phyloP scores from a whole-genome alignment of 2,797 vertebrate species.

The Siniperca obscura region DNA sequence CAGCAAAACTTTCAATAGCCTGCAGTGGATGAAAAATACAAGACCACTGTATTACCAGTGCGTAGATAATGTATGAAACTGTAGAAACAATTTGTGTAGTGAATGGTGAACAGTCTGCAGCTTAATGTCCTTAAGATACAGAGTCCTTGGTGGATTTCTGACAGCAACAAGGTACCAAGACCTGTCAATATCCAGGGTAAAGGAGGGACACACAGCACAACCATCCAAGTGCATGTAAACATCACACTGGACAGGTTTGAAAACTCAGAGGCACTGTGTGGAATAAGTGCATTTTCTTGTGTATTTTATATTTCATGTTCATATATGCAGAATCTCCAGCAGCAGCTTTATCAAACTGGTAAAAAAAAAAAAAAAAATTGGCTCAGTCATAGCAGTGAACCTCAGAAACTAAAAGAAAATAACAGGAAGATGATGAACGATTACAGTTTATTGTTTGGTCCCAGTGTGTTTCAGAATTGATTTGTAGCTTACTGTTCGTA shows the following conservation, averaged over 20 bases:
- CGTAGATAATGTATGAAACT: not conserved
- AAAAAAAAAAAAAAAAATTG: too few relatives aligned
- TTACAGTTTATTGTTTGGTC: not conserved
- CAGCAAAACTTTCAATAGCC: conserved; percentile 97
- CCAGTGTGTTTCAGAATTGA: not conserved
- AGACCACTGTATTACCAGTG: not conserved
- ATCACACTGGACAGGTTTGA: not conserved
- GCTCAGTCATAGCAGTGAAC: not conserved
- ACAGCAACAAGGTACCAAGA: not conserved
- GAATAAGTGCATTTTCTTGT: not conserved
- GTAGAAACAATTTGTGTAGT: not conserved
- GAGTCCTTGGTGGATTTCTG: not conserved
- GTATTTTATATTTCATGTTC: not conserved
- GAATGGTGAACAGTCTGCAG: not conserved
- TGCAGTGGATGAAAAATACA: conserved; percentile 65
- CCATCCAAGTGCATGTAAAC: not conserved
- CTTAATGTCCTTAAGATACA: not conserved
- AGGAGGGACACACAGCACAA: not conserved
- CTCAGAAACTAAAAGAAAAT: not conserved
- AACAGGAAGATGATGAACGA: not conserved
- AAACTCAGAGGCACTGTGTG: too few relatives aligned
- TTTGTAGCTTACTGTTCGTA: conserved; percentile 89
- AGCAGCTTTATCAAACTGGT: conserved; percentile 6
- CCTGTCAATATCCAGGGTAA: not conserved
- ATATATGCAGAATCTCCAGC: not conserved